Evolutionary conservation across 2,113 vertebrate species (phyloP), one percentile per base, ranked within the genome.

Genomic region (Hemiprocne comata): DNA sequence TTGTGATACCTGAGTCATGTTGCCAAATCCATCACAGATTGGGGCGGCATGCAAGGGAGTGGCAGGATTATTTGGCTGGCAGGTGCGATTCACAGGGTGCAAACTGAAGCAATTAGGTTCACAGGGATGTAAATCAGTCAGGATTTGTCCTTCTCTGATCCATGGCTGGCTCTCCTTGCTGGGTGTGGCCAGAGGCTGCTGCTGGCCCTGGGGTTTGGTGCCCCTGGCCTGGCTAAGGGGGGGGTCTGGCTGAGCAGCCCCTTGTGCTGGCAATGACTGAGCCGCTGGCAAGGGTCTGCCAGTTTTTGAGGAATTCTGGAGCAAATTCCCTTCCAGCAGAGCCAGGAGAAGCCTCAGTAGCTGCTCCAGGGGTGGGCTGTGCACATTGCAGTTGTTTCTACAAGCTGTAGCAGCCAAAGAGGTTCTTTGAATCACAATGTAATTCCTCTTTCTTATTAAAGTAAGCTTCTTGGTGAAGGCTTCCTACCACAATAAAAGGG

Each of bases 61-160:
- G 80, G 89, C 71, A 33, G 93, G 89, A 40, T 85, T 36, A 51
- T 72, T 77, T 57, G 15, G 3, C 67, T 62, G 85, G 76, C 89
- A 29, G 85, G 60, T 73, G 11, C 72, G 93, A 92, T 82, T 85
- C 77, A 92, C 75, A 34, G 89, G 65, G 89, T 86, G 65, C 53
- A 61, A 92, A 86, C 54, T 23, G 64, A 77, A 62, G 93, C 70
- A 46, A 57, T 92, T 81, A 29, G 33, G 65, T 61, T 92, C 58
- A 70, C 14, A 9, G 42, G 75, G 80, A 34, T 77, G 80, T 72
- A 57, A 62, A 85, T 85, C 89, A 76, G 85, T 24, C 75, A 21
- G 80, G 64, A 67, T 67, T 76, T 34, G 25, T 7, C 70, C 89
- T 33, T 33, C 62, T 21, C 69, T 5, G 21, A 36, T 67, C 73